Percentiles rank a stretch among this genome's conserved stretches.
These are phyloP conservation scores for Strix occidentalis DNA, from an alignment of 2,797 vertebrate species.

Conservation along the genomic window DNA sequence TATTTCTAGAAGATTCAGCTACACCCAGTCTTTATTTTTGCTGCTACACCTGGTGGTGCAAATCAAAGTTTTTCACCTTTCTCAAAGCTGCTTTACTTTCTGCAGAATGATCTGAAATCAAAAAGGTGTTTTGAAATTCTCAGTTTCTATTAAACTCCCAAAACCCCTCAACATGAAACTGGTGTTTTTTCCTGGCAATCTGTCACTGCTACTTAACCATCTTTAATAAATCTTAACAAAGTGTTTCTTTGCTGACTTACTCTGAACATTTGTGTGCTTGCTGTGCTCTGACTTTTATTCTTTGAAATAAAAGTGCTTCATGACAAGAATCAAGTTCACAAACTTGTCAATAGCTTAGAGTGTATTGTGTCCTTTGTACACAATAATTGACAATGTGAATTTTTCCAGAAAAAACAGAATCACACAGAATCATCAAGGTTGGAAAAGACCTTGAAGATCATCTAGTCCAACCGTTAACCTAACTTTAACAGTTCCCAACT, in stretches of 20 bases:
- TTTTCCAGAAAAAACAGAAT: not conserved
- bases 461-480: too few relatives aligned
- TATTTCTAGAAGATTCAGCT: not conserved
- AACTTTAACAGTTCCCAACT: too few relatives aligned
- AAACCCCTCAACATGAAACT: not conserved
- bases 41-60: not conserved
- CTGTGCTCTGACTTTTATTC: not conserved
- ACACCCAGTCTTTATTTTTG: not conserved
- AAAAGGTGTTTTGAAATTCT: not conserved
- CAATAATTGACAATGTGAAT: not conserved
- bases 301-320: not conserved
- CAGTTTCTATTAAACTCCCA: not conserved
- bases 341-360: not conserved
- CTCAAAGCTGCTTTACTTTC: not conserved
- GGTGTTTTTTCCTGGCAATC: not conserved
- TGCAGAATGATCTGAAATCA: not conserved
- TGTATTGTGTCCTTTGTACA: not conserved
- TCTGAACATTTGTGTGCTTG: not conserved
- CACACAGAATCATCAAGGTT: too few relatives aligned
- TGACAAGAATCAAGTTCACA: not conserved
- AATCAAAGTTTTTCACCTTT: not conserved
- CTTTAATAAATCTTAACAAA: not conserved
- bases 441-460: too few relatives aligned
- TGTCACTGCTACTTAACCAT: not conserved
- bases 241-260: not conserved